Conservation (phyloP, 2,888 invertebrate genomes). For the Gymnocheta viridis region DNA sequence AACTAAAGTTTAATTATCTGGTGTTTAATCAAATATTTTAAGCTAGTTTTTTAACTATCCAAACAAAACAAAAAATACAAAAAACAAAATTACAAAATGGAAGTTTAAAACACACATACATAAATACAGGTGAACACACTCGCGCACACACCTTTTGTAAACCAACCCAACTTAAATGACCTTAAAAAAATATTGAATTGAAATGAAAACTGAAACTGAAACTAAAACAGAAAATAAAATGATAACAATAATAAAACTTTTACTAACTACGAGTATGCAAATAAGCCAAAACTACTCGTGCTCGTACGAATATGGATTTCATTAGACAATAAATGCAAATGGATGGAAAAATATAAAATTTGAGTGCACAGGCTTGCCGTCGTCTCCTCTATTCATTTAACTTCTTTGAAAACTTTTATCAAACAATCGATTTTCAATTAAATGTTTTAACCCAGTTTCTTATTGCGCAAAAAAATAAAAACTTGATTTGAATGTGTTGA, state of each 20-base stretch:
- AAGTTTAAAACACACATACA: not conserved
- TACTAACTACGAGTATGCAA: conserved; percentile 39
- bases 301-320: conserved; percentile 35
- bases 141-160: not conserved
- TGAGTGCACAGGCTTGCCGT: conserved; percentile 27
- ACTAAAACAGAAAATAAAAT: conserved; percentile 17
- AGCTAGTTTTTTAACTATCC: conserved; percentile 1
- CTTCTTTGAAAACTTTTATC: conserved; percentile 56
- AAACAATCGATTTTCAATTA: conserved; percentile 69
- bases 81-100: not conserved
- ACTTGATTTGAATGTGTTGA: not conserved
- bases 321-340: conserved; percentile 65
- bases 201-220: conserved; percentile 30
- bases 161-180: conserved; percentile 39
- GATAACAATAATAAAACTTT: conserved; percentile 49
- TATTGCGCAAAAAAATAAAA: not conserved
- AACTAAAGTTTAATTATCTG: conserved; percentile 31
- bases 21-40: conserved; percentile 41
- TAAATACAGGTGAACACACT: no score
- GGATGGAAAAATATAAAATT: conserved; percentile 24
- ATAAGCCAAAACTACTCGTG: conserved; percentile 26
- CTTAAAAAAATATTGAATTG: conserved; percentile 46
- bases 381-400: conserved; percentile 22
- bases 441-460: conserved; percentile 66
- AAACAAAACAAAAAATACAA: not conserved